Conservation (phyloP, 2,797 vertebrate genomes). For the Erithacus rubecula region DNA sequence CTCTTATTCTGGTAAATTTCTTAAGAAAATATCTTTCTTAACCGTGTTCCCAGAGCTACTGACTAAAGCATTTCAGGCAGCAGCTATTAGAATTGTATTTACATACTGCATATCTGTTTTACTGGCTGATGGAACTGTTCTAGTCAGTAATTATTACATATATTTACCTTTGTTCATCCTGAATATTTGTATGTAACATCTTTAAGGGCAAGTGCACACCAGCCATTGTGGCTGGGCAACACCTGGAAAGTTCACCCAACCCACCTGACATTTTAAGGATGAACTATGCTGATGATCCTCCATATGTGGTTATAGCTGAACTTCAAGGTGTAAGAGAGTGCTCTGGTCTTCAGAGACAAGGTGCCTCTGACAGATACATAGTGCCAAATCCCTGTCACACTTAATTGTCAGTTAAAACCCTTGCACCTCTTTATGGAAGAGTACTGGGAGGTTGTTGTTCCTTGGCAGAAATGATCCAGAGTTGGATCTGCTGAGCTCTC, state of each 20-base stretch:
- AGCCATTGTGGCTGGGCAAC: too few species aligned
- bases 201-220: not conserved
- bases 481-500: not conserved
- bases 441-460: not conserved
- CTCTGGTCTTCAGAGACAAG: not conserved
- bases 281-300: not conserved
- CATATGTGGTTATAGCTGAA: not conserved
- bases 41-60: not conserved
- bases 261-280: not conserved
- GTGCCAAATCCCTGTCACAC: not conserved
- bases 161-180: not conserved
- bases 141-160: not conserved
- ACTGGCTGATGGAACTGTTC: not conserved
- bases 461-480: not conserved
- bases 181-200: not conserved
- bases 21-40: not conserved
- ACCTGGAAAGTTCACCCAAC: not conserved
- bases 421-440: not conserved
- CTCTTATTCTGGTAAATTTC: not conserved
- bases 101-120: not conserved
- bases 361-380: not conserved
- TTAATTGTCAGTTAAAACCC: not conserved
- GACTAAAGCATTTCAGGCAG: not conserved
- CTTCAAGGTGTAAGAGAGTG: not conserved
- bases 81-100: not conserved